Evolutionary conservation across 1,140 invertebrate species (phyloP).

Genomic region (Drosophila fuyamai): DNA sequence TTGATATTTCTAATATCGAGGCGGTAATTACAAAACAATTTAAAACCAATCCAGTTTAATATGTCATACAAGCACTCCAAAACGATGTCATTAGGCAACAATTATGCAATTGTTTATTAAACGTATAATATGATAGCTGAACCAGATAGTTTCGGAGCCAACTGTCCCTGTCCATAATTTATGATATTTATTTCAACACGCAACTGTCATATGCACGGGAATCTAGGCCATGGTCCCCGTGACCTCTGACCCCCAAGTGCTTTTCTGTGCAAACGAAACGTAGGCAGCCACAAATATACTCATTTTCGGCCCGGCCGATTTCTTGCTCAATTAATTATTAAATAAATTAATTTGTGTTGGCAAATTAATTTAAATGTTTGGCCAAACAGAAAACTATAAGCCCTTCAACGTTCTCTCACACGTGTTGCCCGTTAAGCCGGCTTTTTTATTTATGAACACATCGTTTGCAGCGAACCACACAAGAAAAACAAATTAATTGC

Average conservation of each 20-base stretch:
- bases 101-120: constrained; percentile 12
- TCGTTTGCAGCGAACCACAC: constrained; percentile 49
- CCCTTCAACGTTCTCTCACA: constrained; percentile 21
- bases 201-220: constrained; percentile 71
- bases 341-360: constrained; percentile 80
- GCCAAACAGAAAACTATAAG: constrained; percentile 35
- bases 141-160: constrained; percentile 13
- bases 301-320: constrained; percentile 63
- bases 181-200: constrained; percentile 73
- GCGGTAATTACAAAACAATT: background rate
- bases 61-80: background rate
- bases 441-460: constrained; percentile 75
- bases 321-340: constrained; percentile 82
- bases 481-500: constrained; percentile 67
- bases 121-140: constrained; percentile 6
- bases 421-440: constrained; percentile 45
- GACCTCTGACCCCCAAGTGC: constrained; percentile 25
- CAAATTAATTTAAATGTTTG: constrained; percentile 82
- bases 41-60: constrained; percentile 4
- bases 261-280: constrained; percentile 12
- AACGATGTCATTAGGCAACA: background rate
- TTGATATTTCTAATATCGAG: background rate
- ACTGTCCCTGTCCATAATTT: constrained; percentile 60
- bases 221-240: constrained; percentile 54
- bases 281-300: constrained; percentile 66